Evolutionary conservation across 2,888 invertebrate species (phyloP), one percentile per base, ranked within the genome.

Genomic region (Calephelis perditalis): DNA sequence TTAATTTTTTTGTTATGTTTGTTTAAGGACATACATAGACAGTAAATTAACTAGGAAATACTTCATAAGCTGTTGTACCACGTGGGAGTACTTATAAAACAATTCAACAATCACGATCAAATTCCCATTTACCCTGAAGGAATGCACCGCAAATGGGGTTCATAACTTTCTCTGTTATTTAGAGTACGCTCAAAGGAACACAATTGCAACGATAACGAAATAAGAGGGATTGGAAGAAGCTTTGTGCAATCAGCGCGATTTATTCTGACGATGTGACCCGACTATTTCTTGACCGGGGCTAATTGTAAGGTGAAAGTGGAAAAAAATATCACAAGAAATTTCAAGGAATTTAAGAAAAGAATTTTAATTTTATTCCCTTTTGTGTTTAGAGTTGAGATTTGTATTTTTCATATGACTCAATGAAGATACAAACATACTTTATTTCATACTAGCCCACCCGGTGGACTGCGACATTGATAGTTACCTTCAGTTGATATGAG

Each of bases 201-300:
- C 81, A 83, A 83, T 81, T 82, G 84, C 83, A 82, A 74, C 78
- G 76, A 79, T 85, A 86, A 83, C 83, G 81, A 83, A 77, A 87
- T 86, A 81, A 83, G 79, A 81, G 82, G 81, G 79, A 76, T 73
- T 73, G 77, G 68, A 73, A 77, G 79, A 70, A 78, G 79, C 87
- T 88, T 88, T 88, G 88, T 85, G 84, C 88, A 88, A 88, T 88
- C 88, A 88, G 79, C 66, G 79, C 74, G 79, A 81, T 86, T 87
- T 81, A 81, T 83, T 82, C 64, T 68, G 71, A 66, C 70, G 71
- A 71, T 72, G 74, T 73, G 77, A 74, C 71, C 71, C 68, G 71
- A 61, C 59, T 70, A 69, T 73, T 74, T 72, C 75, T 75, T 76
- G 74, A 73, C 67, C 68, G 73, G 62, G 62, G 58, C 54, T 70